A percentile compares a stretch with the other conserved stretches of the same genome.
Evolutionary conservation across 2,888 invertebrate genomes (phyloP).

Genomic region (Drosophila koepferae): DNA sequence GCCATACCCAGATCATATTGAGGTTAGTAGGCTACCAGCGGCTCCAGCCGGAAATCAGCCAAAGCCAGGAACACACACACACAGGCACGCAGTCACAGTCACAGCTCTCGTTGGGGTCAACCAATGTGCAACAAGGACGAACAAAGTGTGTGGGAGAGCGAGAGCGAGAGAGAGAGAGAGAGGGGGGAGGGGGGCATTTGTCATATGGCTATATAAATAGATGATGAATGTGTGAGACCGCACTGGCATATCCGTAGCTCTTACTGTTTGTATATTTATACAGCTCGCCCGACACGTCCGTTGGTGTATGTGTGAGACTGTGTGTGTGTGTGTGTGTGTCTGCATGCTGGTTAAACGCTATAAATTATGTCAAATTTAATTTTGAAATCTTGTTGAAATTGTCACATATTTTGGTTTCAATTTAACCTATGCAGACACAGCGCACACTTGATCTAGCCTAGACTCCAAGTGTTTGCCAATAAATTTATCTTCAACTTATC

Average conservation of each 20-base stretch:
- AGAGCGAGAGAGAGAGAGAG: not conserved
- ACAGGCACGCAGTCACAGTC: conserved; percentile 7
- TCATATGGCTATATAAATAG: conserved; percentile 62
- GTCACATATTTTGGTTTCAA: conserved; percentile 42
- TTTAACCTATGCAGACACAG: conserved; percentile 13
- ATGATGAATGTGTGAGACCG: conserved; percentile 71
- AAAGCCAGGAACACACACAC: conserved; percentile 39
- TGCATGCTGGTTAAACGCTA: conserved; percentile 37
- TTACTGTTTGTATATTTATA: conserved; percentile 43
- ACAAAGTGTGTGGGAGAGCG: not conserved
- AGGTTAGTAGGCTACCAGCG: conserved; percentile 65
- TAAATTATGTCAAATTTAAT: conserved; percentile 76
- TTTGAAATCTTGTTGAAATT: conserved; percentile 59
- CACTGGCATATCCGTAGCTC: conserved; percentile 54
- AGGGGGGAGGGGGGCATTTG: conserved; percentile 20
- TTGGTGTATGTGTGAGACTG: not conserved
- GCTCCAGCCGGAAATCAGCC: conserved; percentile 55
- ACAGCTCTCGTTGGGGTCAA: conserved; percentile 29
- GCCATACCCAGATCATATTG: conserved; percentile 30
- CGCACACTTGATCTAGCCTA: not conserved
- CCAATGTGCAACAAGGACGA: conserved; percentile 19
- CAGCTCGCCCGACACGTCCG: conserved; percentile 24
- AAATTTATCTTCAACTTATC: conserved; percentile 11
- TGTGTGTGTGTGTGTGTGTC: conserved; percentile 14
- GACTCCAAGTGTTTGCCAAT: conserved; percentile 2